Percentiles rank a stretch among this genome's conserved stretches.
Evolutionary conservation across 1,140 invertebrate species (phyloP).

Genomic region (Microplitis demolitor): DNA sequence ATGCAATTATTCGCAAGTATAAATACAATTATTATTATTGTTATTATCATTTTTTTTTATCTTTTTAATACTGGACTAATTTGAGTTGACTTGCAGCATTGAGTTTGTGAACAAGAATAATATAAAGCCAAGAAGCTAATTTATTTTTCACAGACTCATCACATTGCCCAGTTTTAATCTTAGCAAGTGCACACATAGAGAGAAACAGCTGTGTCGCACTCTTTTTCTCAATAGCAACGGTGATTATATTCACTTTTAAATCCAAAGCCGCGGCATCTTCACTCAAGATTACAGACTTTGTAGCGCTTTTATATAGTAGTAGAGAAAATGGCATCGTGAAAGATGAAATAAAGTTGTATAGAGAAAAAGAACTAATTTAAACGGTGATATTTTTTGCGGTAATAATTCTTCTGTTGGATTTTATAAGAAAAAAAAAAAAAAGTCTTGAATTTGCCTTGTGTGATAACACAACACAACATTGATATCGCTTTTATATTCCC

Average conservation of each 20-base stretch:
- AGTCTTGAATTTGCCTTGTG: neutral
- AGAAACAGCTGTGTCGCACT: neutral
- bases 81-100: neutral
- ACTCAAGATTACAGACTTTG: neutral
- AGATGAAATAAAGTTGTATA: slow-evolving; percentile 10
- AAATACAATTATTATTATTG: neutral
- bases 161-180: slow-evolving; percentile 11
- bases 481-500: neutral
- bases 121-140: slow-evolving; percentile 1
- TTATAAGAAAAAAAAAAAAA: neutral
- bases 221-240: neutral
- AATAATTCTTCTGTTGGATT: slow-evolving; percentile 3
- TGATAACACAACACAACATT: neutral
- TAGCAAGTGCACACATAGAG: slow-evolving; percentile 6
- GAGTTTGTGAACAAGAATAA: neutral
- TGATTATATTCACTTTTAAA: neutral
- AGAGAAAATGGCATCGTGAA: slow-evolving; percentile 4
- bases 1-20: neutral
- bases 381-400: neutral
- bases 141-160: slow-evolving; percentile 12
- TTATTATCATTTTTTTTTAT: too few species aligned
- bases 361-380: slow-evolving; percentile 7
- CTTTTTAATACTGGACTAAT: neutral
- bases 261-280: neutral
- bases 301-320: neutral